Percentiles rank a stretch among this genome's conserved stretches.
These are phyloP conservation scores for Oenanthe melanoleuca DNA, from an alignment of 2,113 vertebrate species.

Conservation along the genomic window DNA sequence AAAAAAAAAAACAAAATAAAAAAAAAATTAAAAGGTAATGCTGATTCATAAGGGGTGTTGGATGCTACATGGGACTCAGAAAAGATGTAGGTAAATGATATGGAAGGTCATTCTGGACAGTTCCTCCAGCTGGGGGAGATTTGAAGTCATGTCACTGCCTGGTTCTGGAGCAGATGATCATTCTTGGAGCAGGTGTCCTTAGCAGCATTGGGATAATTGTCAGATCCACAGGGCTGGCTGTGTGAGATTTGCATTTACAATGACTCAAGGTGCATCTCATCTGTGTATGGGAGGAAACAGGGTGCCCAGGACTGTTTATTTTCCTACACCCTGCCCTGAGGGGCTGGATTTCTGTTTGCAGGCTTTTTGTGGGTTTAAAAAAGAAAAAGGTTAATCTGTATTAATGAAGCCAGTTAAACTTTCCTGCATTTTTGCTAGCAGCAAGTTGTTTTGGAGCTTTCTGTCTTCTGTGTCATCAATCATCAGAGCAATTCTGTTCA, in stretches of 20 bases:
- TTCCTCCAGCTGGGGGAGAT: neutral
- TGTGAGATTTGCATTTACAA: neutral
- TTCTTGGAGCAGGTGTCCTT: neutral
- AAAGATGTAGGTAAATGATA: neutral
- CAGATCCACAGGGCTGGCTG: neutral
- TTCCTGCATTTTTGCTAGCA: neutral
- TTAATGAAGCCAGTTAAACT: neutral
- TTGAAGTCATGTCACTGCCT: neutral
- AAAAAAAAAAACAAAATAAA: neutral
- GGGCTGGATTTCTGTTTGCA: neutral
- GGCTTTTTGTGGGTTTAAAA: neutral
- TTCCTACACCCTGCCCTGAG: neutral
- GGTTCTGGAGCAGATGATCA: neutral
- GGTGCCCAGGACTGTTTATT: neutral
- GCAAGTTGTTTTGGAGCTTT: neutral
- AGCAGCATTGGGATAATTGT: accelerated
- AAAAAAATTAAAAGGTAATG: neutral
- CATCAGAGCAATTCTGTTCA: neutral
- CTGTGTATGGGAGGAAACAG: neutral
- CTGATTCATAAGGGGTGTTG: neutral
- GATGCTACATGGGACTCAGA: neutral
- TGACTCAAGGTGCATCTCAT: neutral
- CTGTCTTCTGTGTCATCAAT: neutral
- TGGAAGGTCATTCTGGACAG: neutral
- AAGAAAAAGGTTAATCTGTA: neutral